These are phyloP conservation scores for Kudoa iwatai DNA, from an alignment of 30 jellyfish, hydroid and myxozoan genomes.

Conservation along the genomic window DNA sequence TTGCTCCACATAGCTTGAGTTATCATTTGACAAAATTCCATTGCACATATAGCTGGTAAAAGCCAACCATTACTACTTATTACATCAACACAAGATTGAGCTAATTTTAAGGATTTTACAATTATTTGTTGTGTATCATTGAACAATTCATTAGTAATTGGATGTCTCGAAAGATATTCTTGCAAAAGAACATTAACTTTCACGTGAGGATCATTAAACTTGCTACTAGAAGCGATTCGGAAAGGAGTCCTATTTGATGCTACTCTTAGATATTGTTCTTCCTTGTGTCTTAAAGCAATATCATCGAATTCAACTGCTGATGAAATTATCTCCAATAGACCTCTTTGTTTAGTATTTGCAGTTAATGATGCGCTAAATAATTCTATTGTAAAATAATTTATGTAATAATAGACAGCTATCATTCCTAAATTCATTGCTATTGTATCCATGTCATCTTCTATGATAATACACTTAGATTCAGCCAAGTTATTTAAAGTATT, in stretches of 20 bases:
- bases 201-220: conserved; percentile 79
- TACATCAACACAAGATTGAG: conserved; percentile 93
- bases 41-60: conserved; percentile 82
- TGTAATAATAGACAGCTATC: conserved; percentile 89
- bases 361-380: conserved; percentile 66
- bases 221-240: conserved; percentile 39
- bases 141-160: conserved; percentile 52
- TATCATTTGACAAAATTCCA: conserved; percentile 96
- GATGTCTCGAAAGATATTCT: conserved; percentile 85
- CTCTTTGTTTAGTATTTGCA: conserved; percentile 72
- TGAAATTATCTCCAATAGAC: conserved; percentile 56
- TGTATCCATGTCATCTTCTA: conserved; percentile 62
- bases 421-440: conserved; percentile 71
- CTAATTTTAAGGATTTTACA: conserved; percentile 13
- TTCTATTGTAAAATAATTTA: conserved; percentile 76
- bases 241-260: conserved; percentile 24
- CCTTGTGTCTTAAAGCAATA: conserved; percentile 64
- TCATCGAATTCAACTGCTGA: conserved; percentile 68
- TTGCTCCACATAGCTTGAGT: conserved; percentile 94
- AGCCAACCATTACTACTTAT: conserved; percentile 97
- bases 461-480: conserved; percentile 76
- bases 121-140: conserved; percentile 61
- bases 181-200: conserved; percentile 55
- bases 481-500: conserved; percentile 41
- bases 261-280: conserved; percentile 42